phyloP scores from a whole-genome alignment of 2,797 vertebrate genomes.

The Cuniculus paca region DNA sequence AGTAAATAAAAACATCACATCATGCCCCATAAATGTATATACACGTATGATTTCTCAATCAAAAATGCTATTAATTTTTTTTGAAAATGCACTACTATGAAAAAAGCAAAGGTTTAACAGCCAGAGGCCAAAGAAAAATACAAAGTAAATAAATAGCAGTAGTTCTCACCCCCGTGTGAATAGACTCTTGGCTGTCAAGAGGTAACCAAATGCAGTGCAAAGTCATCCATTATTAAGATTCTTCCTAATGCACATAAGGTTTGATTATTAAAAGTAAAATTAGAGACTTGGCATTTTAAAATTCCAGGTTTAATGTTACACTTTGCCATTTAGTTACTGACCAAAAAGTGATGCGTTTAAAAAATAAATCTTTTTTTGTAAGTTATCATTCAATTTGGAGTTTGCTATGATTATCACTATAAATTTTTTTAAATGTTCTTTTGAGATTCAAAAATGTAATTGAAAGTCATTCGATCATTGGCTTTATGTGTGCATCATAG shows the following conservation, averaged over 20 bases:
- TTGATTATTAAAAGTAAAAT: constrained; percentile 7
- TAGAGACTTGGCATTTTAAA: background rate
- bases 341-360: background rate
- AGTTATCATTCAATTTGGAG: background rate
- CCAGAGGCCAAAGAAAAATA: constrained; percentile 12
- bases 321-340: background rate
- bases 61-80: background rate
- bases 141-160: background rate
- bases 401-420: background rate
- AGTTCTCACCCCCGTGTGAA: background rate
- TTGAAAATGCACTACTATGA: background rate
- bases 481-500: background rate
- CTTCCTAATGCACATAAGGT: background rate
- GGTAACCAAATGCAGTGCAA: background rate
- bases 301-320: background rate
- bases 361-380: constrained; percentile 26
- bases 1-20: background rate
- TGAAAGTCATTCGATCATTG: background rate
- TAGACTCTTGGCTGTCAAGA: background rate
- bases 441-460: constrained; percentile 33
- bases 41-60: background rate
- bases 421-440: background rate
- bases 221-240: background rate
- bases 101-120: background rate
- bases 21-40: background rate